Conservation (phyloP, 2,113 vertebrate genomes). For the Peucedramus taeniatus region DNA sequence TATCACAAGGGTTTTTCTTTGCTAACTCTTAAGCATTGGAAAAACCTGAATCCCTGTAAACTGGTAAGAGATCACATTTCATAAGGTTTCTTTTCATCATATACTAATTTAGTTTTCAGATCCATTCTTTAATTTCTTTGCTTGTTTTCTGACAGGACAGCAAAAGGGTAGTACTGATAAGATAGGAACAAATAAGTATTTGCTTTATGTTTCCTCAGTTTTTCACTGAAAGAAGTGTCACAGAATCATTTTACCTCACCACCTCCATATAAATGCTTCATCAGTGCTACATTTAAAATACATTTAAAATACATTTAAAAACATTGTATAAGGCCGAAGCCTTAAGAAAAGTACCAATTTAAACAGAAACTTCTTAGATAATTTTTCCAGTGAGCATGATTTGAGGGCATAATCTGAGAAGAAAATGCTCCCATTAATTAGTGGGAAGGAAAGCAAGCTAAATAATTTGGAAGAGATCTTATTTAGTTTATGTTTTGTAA, state of each 20-base stretch:
- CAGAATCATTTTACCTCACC: neutral
- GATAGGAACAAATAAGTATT: neutral
- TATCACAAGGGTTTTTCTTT: neutral
- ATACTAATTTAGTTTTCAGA: neutral
- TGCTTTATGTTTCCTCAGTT: neutral
- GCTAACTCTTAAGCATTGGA: neutral
- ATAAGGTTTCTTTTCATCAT: neutral
- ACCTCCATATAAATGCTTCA: neutral
- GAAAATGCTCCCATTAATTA: neutral
- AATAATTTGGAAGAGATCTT: neutral
- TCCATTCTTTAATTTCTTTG: neutral
- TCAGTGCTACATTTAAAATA: neutral
- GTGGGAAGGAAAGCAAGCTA: neutral
- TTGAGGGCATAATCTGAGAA: neutral
- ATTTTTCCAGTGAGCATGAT: neutral
- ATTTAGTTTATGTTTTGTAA: neutral
- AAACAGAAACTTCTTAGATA: neutral
- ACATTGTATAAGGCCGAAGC: neutral
- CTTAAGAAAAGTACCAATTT: neutral
- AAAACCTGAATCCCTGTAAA: neutral
- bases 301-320: neutral
- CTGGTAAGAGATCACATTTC: neutral
- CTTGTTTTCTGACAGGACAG: neutral
- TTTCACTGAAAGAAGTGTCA: neutral
- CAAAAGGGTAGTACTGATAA: neutral